Evolutionary conservation across 2,888 invertebrate genomes (phyloP).

Genomic region (Gymnosoma rotundatum): DNA sequence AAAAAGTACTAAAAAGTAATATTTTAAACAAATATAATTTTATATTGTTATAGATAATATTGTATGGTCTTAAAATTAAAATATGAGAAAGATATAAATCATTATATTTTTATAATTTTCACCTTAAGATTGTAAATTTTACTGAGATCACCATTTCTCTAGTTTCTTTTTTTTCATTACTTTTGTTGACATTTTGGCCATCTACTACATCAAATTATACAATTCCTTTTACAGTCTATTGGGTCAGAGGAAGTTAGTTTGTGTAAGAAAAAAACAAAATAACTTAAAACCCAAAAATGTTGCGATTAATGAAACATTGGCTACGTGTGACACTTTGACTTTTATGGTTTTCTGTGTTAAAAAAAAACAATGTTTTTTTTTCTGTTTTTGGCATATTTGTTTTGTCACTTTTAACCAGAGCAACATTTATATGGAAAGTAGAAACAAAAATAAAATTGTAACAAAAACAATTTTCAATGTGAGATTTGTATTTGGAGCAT

Average conservation of each 20-base stretch:
- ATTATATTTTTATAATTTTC: no score
- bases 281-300: not conserved
- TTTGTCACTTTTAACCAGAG: not conserved
- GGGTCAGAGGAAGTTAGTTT: not conserved
- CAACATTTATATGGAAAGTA: not conserved
- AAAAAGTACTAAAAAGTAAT: no score
- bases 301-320: not conserved
- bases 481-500: no score
- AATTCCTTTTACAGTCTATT: not conserved
- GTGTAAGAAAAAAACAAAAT: not conserved
- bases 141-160: no score
- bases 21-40: no score
- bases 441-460: not conserved
- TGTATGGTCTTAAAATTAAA: no score
- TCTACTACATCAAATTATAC: not conserved
- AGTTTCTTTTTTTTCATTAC: no score
- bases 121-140: no score
- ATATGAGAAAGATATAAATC: no score
- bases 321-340: not conserved
- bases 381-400: not conserved
- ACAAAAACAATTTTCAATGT: no score
- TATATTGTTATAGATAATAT: no score
- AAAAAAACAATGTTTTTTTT: not conserved
- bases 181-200: not conserved
- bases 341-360: not conserved